Evolutionary conservation across 1,140 invertebrate species (phyloP), one percentile per base, ranked within the genome.

Genomic region (Piezodorus guildinii): DNA sequence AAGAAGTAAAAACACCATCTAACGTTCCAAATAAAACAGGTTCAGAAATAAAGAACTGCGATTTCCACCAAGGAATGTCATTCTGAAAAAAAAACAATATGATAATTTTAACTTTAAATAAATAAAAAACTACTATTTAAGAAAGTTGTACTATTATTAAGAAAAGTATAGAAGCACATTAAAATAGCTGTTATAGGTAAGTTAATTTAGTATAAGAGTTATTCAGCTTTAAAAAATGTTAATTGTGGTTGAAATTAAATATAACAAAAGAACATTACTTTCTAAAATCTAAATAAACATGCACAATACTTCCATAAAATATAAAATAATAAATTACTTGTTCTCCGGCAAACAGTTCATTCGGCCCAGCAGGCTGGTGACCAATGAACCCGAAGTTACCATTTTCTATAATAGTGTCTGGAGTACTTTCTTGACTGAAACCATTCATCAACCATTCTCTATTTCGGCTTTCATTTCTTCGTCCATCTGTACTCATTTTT

Each of bases 11-110:
- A 14, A 98, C 95, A 68, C 94, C 95, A 80, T 97, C 94, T 93
- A 94, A 96, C 2, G 93, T 94, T 16, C 94, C 94, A 81, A 97
- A 97, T 21, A 97, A 78, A 56, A 96, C 89, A 54, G 92, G 92
- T 74, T 94, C 87, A 34, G 90, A 91, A 74, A 94, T 87, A 70
- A 95, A 92, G 73, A 94, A 93, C 72, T 94, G 91, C 23, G 89
- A 88, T 76, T 91, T 90, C 90, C 90, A 94, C 90, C 90, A 93
- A 59, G 87, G 87, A 68, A 85, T 81, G 71, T 86, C 81, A 69
- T 83, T 85, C 86, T 88, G 72, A 63, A 74, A 75, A 73, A 72
- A 71, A 65, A 49, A 52, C n/a, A 34, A 17, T 21, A n/a, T 23
- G 16, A 52, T 19, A 62, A 51, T 16, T 12, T 16, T 30, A 8